Conservation (phyloP, 1,140 invertebrate genomes). For the Cyrtorhinus lividipennis region DNA sequence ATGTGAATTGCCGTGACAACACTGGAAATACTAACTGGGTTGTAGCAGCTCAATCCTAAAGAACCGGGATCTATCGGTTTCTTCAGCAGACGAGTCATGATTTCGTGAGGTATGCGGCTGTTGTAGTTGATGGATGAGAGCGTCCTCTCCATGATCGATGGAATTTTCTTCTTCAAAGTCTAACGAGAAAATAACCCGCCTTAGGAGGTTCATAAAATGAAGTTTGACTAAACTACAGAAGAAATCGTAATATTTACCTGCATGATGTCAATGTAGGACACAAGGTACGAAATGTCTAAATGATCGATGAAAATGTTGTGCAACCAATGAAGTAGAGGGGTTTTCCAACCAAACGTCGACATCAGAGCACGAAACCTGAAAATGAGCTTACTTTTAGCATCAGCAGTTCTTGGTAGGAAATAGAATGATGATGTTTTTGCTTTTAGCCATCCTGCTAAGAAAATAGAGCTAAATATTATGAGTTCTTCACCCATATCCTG, state of each 20-base stretch:
- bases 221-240: too few relatives aligned
- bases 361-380: constrained; percentile 46
- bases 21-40: constrained; percentile 42
- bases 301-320: constrained; percentile 57
- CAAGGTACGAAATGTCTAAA: constrained; percentile 49
- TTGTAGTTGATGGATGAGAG: constrained; percentile 37
- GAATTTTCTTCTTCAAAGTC: constrained; percentile 57
- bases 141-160: constrained; percentile 62
- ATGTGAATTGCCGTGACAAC: too few relatives aligned
- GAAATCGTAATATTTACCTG: too few relatives aligned
- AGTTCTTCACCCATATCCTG: too few relatives aligned
- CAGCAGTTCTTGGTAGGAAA: too few relatives aligned
- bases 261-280: constrained; percentile 64
- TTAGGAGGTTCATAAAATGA: too few relatives aligned
- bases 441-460: too few relatives aligned
- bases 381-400: background rate
- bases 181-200: constrained; percentile 35
- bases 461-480: too few relatives aligned
- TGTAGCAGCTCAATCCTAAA: constrained; percentile 37
- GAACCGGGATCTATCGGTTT: constrained; percentile 60
- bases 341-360: constrained; percentile 51
- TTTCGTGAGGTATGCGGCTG: constrained; percentile 38
- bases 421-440: too few relatives aligned
- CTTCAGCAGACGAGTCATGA: constrained; percentile 50
- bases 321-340: constrained; percentile 59